phyloP scores from a whole-genome alignment of 1,140 invertebrate species.

The Meloidogyne floridensis region DNA sequence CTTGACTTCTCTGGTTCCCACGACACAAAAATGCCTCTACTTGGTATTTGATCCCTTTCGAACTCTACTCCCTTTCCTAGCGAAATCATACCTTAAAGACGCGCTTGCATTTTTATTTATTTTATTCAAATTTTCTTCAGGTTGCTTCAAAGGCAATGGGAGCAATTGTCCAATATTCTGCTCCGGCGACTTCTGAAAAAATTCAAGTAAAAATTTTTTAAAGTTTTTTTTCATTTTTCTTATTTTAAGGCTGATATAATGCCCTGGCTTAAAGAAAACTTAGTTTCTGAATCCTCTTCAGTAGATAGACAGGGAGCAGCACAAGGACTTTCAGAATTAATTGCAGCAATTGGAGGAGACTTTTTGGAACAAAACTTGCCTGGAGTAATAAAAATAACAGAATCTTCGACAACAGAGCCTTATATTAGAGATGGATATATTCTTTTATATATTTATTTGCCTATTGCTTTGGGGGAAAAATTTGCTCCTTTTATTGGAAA shows the following conservation, averaged over 20 bases:
- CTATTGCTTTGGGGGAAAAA: constrained; percentile 88
- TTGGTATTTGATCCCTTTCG: no score
- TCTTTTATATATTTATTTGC: constrained; percentile 99
- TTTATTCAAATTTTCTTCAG: constrained; percentile 69
- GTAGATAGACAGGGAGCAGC: constrained; percentile 95
- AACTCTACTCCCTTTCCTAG: no score
- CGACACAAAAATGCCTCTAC: no score
- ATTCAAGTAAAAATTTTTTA: constrained; percentile 23
- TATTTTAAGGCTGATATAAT: constrained; percentile 80
- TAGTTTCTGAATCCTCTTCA: constrained; percentile 91
- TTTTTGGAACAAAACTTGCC: constrained; percentile 96
- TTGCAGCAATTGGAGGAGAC: constrained; percentile 89
- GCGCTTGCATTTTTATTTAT: no score
- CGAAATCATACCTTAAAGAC: no score
- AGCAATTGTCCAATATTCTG: constrained; percentile 95
- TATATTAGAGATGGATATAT: constrained; percentile 99
- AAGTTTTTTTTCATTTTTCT: constrained; percentile 71
- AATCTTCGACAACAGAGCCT: constrained; percentile 79
- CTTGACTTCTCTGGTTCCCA: no score
- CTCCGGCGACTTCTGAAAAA: constrained; percentile 45
- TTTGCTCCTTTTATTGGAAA: constrained; percentile 95
- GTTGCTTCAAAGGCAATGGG: constrained; percentile 91
- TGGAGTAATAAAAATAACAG: constrained; percentile 92
- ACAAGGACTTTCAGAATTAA: constrained; percentile 82
- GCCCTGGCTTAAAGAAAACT: constrained; percentile 95